Base-by-base conservation (phyloP, 2,113 vertebrate genomes). In the Apodemus speciosus region DNA sequence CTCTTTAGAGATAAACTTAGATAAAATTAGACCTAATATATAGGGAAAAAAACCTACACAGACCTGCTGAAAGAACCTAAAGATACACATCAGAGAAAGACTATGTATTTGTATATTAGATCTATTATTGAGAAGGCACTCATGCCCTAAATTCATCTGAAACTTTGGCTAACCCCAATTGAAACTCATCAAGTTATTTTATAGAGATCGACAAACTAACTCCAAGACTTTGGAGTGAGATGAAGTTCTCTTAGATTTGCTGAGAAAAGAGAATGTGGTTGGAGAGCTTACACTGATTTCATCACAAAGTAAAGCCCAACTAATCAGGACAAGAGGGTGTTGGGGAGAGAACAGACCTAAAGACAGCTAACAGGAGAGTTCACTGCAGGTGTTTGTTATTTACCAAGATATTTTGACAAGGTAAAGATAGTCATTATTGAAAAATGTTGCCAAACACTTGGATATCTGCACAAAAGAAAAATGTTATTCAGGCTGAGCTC, bases 1-100 rank as follows among this genome's bases (percentile, higher is more conserved):
- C 16, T 90, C 51, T 75, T 77, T 71, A 88, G 30, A 49, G 73
- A 71, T 46, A 88, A 87, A 32, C 62, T 83, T 83, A 91, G 66
- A 38, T 85, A 84, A 91, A 87, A 81, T 11, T 9, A 94, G 58
- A 10, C 10, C 2, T 35, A 81, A 81, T 46, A 18, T 40, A 27
- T 10, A 30, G 30, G 56, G 32, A 11, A 60, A 71, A 86, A 86
- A 72, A 21, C 27, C 9, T 35, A 38, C 23, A 91, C 11, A 79
- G 71, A 16, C 13, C 27, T 30, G 15, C 43, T 87, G 83, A 88
- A 40, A 75, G 15, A 81, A 66, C 71, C 73, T 38, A 35, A 87
- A 79, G 58, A 20, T 43, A 16, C 18, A 16, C 3, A 35, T 53
- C 18, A 68, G 2, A 32, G 9, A 32, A 76, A 13, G 38, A 85